Evolutionary conservation across 2,888 invertebrate genomes (phyloP).

Genomic region (Willowsia nigromaculata): DNA sequence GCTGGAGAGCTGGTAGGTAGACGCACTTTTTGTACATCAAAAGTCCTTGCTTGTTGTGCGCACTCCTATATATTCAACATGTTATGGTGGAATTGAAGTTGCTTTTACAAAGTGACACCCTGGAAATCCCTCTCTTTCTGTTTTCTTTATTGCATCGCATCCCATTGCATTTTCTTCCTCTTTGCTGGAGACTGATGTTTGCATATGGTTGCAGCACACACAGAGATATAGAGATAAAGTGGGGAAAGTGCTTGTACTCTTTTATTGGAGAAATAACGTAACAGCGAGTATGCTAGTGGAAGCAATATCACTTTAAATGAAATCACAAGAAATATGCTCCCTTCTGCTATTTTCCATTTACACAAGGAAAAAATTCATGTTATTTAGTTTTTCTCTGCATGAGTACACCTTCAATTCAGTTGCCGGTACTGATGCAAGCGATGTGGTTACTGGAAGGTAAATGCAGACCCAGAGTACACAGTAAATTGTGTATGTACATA

Average conservation of each 20-base stretch:
- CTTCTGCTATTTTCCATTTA: constrained; percentile 52
- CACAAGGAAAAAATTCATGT: constrained; percentile 48
- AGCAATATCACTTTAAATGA: constrained; percentile 52
- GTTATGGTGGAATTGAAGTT: not conserved
- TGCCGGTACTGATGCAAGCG: not conserved
- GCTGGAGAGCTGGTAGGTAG: not conserved
- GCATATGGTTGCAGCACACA: constrained; percentile 37
- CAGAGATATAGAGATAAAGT: constrained; percentile 4
- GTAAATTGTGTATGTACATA: not conserved
- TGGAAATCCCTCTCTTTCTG: constrained; percentile 21
- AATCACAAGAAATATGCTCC: constrained; percentile 37
- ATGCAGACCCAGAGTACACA: not conserved
- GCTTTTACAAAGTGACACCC: constrained; percentile 28
- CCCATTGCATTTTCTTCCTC: constrained; percentile 50
- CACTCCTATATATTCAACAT: not conserved
- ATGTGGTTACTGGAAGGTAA: not conserved
- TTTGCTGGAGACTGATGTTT: constrained; percentile 30
- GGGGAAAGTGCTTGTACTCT: not conserved
- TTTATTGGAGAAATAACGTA: not conserved
- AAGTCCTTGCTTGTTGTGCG: not conserved
- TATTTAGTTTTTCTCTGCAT: constrained; percentile 19
- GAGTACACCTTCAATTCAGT: not conserved
- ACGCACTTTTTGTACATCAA: constrained; percentile 22
- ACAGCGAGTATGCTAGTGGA: not conserved
- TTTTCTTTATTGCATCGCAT: constrained; percentile 53